A percentile compares a stretch with the other conserved stretches of the same genome.
Evolutionary conservation across 2,797 vertebrate genomes (phyloP).

Genomic region (Bradypodion ventrale): DNA sequence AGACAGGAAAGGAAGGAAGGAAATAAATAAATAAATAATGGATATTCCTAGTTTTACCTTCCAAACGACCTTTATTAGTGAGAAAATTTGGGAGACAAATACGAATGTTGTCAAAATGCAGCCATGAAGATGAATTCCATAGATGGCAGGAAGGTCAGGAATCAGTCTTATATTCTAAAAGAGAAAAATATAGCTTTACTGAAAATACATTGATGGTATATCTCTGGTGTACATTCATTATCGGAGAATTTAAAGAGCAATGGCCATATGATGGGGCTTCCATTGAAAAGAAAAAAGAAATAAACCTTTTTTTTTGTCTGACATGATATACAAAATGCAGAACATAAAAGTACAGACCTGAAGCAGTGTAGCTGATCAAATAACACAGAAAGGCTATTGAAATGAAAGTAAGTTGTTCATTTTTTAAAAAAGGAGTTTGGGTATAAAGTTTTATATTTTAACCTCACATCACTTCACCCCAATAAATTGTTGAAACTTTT

Average conservation of each 20-base stretch:
- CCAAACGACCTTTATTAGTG: background rate
- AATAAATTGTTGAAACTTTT: constrained; percentile 85
- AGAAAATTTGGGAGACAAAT: background rate
- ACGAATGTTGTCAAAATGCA: background rate
- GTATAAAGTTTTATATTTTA: constrained; percentile 73
- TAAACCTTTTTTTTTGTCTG: constrained; percentile 37
- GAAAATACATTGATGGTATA: constrained; percentile 19
- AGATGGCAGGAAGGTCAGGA: background rate
- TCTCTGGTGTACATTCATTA: background rate
- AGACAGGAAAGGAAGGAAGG: too few species aligned
- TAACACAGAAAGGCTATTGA: constrained; percentile 67
- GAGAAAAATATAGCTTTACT: too few species aligned
- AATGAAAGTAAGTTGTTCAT: constrained; percentile 67
- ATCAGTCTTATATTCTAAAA: background rate
- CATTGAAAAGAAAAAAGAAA: constrained; percentile 18
- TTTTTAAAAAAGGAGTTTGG: constrained; percentile 72
- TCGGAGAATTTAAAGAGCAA: constrained; percentile 28
- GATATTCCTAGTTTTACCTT: background rate
- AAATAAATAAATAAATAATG: background rate
- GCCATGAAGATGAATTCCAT: background rate
- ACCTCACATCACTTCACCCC: constrained; percentile 68
- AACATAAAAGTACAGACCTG: constrained; percentile 56
- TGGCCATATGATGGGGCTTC: constrained; percentile 35
- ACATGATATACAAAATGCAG: background rate
- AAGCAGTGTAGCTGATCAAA: constrained; percentile 68